Percentiles rank a stretch among this genome's conserved stretches.
Conservation (phyloP, 1,140 invertebrate genomes). For the Drosophila parabipectinata region DNA sequence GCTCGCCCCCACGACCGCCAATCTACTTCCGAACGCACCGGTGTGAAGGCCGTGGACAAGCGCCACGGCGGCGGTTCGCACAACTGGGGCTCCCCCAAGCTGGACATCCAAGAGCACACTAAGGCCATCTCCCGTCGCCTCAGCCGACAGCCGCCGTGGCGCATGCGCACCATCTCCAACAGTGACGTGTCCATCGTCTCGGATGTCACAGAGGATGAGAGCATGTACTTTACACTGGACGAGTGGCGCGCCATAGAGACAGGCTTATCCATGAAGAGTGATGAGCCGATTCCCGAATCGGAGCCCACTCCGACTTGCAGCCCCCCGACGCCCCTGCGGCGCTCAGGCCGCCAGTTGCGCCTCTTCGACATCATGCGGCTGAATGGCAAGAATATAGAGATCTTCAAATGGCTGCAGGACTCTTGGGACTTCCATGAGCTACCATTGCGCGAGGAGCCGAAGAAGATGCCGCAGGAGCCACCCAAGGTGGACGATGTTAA, state of each 20-base stretch:
- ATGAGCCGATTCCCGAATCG: neutral
- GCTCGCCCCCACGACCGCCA: conserved; percentile 88
- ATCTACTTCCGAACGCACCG: conserved; percentile 95
- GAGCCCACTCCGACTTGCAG: too few relatives aligned
- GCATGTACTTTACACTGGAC: conserved; percentile 91
- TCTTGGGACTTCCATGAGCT: too few relatives aligned
- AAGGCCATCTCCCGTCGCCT: neutral
- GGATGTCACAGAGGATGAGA: conserved; percentile 80
- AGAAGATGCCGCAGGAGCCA: too few relatives aligned
- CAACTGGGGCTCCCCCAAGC: conserved; percentile 96
- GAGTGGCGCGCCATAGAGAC: conserved; percentile 87
- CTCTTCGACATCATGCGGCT: conserved; percentile 91
- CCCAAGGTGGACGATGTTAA: too few relatives aligned
- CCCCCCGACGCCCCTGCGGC: conserved; percentile 84
- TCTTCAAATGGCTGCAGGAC: too few relatives aligned
- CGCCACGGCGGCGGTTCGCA: conserved; percentile 95
- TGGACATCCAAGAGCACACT: conserved; percentile 89
- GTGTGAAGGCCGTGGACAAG: conserved; percentile 95
- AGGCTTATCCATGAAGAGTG: too few relatives aligned
- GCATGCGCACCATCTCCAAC: conserved; percentile 47
- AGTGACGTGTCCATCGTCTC: neutral
- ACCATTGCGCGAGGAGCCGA: too few relatives aligned
- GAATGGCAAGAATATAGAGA: too few relatives aligned
- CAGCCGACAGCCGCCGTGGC: conserved; percentile 53
- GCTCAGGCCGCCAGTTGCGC: conserved; percentile 92